Percentiles rank a stretch among this genome's conserved stretches.
phyloP scores from a whole-genome alignment of 2,888 invertebrate genomes.

The Magallana nippona region DNA sequence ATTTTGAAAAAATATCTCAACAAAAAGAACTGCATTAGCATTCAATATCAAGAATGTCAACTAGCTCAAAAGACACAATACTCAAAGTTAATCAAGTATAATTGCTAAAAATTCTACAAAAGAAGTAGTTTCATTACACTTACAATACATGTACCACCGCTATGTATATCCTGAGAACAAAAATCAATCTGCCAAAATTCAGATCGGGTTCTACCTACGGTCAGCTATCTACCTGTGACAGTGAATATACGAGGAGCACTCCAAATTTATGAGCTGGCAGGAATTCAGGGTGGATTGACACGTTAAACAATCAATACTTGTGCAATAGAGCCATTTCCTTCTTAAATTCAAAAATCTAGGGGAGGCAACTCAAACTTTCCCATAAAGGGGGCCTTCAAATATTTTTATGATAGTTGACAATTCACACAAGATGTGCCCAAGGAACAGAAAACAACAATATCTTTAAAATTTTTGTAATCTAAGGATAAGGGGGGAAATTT shows the following conservation, averaged over 20 bases:
- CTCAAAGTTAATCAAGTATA: neutral
- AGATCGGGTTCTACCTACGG: neutral
- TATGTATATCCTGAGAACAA: neutral
- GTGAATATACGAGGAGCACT: constrained; percentile 14
- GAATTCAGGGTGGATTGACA: constrained; percentile 27
- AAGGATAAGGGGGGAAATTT: no score
- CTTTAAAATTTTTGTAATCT: no score
- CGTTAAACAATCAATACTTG: constrained; percentile 10
- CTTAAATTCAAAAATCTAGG: neutral
- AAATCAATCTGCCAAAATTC: neutral
- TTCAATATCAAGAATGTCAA: neutral
- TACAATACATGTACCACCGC: neutral
- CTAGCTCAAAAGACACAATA: neutral
- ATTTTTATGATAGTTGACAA: neutral
- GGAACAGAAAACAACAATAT: no score
- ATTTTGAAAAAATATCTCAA: constrained; percentile 1
- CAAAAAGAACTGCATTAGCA: constrained; percentile 11
- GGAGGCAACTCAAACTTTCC: neutral
- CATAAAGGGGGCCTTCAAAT: neutral
- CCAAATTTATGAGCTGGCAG: constrained; percentile 25
- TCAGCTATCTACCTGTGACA: constrained; percentile 26
- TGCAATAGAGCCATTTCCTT: constrained; percentile 11
- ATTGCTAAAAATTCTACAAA: neutral
- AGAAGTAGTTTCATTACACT: neutral
- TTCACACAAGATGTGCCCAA: neutral